phyloP scores from a whole-genome alignment of 2,888 invertebrate genomes.

The Leucoma salicis region DNA sequence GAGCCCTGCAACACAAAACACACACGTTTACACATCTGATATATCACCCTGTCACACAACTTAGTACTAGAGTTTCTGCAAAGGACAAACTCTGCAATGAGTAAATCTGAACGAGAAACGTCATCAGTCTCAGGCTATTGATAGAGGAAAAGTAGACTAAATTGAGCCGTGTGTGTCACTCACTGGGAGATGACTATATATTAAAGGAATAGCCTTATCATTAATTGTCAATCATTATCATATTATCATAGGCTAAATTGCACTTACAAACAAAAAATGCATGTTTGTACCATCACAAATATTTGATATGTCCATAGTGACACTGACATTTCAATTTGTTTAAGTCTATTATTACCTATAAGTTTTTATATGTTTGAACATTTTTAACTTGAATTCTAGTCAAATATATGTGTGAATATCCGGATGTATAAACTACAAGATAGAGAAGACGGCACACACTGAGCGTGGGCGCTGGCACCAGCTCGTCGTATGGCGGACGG shows the following conservation, averaged over 20 bases:
- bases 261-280: neutral
- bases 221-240: conserved; percentile 17
- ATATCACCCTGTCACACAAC: no score
- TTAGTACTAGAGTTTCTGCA: no score
- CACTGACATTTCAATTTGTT: conserved; percentile 29
- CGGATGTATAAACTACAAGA: conserved; percentile 26
- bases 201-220: no score
- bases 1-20: conserved; percentile 69
- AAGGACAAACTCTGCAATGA: no score
- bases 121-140: no score
- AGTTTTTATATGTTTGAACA: conserved; percentile 17
- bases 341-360: conserved; percentile 11
- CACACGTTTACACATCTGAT: no score
- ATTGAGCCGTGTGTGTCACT: no score
- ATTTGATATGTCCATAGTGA: conserved; percentile 27
- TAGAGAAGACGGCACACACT: conserved; percentile 27
- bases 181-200: no score
- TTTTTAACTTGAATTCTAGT: conserved; percentile 20
- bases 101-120: no score
- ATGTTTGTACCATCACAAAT: conserved; percentile 24
- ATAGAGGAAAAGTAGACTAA: no score
- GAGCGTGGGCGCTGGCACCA: conserved; percentile 28
- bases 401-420: conserved; percentile 15
- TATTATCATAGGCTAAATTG: neutral
- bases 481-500: conserved; percentile 23